Base-by-base conservation (phyloP, 2,888 invertebrate species). In the Cryptops parisi region DNA sequence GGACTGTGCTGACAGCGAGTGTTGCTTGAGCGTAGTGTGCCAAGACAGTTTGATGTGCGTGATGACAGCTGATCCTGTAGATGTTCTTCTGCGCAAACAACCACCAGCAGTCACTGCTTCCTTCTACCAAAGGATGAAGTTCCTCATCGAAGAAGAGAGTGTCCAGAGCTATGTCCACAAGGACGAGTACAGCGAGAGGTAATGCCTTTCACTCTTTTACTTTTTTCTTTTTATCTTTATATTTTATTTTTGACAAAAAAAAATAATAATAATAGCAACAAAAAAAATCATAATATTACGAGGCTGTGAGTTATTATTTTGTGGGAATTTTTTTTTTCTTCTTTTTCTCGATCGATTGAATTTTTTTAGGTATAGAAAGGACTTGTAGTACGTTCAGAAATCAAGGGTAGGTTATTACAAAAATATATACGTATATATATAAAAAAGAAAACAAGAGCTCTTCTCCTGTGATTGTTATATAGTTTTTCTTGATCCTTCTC, bases 1-100 rank as follows among this genome's bases (percentile, higher is more conserved):
- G 54, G 98, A 98, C 72, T 98, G 98, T 68, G 88, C 93, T 69
- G 98, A 99, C 74, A 94, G 96, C 0, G 97, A 97, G 72, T 98
- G 98, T 69, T 98, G 98, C 69, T 76, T 80, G 56, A 83, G 80
- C 67, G 76, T 80, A 53, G 78, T 79, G 19, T 93, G 91, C 65
- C 81, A 82, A 61, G 82, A 80, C 59, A 88, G 86, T 64, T 85
- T 89, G 64, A 79, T 91, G 54, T 98, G 97, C 72, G 86, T 91
- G 5, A 85, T 90, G 0, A 86, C 93, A 0, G 90, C 93, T 1
- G 91, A 93, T 65, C 97, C 98, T 5, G 87, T 90, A 57, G 94
- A 97, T 69, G 91, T 97, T 59, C 76, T 98, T 17, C 76, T 96
- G 46, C 76, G 94, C 54, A 94, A 94, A 70, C 94, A 96, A 67